Evolutionary conservation across 1,140 invertebrate species (phyloP).

Genomic region (Saxidomus purpurata): DNA sequence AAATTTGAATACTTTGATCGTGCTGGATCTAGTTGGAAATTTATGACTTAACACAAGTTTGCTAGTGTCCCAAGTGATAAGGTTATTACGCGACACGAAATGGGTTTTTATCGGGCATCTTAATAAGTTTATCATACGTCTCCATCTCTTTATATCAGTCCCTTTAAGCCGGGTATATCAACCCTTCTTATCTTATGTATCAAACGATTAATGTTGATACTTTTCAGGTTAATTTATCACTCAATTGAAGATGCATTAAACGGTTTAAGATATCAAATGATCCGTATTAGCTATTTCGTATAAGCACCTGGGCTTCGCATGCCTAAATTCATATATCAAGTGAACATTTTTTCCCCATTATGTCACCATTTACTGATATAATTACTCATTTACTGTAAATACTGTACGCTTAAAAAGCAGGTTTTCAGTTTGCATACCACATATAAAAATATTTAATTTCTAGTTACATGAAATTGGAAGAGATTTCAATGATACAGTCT

Average conservation of each 20-base stretch:
- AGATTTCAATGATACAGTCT: no score
- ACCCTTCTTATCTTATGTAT: conserved; percentile 29
- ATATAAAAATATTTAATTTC: neutral
- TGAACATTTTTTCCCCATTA: neutral
- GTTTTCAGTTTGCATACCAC: neutral
- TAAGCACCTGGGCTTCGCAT: conserved; percentile 26
- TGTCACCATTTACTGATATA: neutral
- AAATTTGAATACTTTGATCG: conserved; percentile 20
- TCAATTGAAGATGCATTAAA: conserved; percentile 49
- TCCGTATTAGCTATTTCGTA: neutral
- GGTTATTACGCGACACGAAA: neutral
- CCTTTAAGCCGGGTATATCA: conserved; percentile 11
- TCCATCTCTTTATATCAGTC: conserved; percentile 6
- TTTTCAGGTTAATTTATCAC: conserved; percentile 46
- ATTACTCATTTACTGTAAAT: no score
- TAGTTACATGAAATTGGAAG: no score
- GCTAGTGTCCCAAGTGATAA: neutral
- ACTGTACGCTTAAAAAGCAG: neutral
- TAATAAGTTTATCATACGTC: conserved; percentile 40
- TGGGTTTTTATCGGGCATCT: conserved; percentile 2
- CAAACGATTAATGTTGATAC: conserved; percentile 55
- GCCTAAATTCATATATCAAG: neutral
- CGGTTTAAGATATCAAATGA: conserved; percentile 26
- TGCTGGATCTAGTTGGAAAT: conserved; percentile 8
- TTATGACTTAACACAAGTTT: neutral